Evolutionary conservation across 2,888 invertebrate genomes (phyloP), one percentile per base, ranked within the genome.

Genomic region (Hemithea aestivaria): DNA sequence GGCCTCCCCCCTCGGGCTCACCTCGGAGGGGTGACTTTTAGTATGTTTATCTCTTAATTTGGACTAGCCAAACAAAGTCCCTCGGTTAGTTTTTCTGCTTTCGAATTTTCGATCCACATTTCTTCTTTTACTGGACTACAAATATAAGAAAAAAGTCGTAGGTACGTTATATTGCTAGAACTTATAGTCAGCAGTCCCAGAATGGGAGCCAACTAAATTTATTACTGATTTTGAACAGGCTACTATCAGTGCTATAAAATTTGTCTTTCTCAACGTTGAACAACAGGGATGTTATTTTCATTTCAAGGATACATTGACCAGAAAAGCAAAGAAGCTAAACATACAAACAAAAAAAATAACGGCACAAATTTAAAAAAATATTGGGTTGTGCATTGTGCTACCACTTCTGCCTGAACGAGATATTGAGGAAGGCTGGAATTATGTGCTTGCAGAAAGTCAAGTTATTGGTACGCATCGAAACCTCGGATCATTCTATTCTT

Each of bases 391-490:
- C n/a, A n/a, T n/a, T n/a, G n/a, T n/a, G n/a, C n/a, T n/a, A n/a
- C n/a, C n/a, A n/a, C n/a, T n/a, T n/a, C n/a, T n/a, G n/a, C n/a
- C n/a, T n/a, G n/a, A n/a, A 31, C 21, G 10, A 35, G 28, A 35
- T 35, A 35, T 40, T 40, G 40, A 40, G 27, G 38, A 39, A 35
- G 35, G 35, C 35, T 35, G 35, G 28, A 35, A 35, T 35, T 28
- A 35, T 24, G 27, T n/a, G n/a, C n/a, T n/a, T 32, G 31, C 26
- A 38, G 41, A 40, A 34, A 40, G 34, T 39, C 39, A 39, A 33
- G 22, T 39, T 33, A 24, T 39, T 33, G 32, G 39, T 32, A 28
- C 39, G 28, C 32, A 38, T 38, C 27, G 26, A 27, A 38, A 32
- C 23, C 38, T 38, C 27, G 31, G 27, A 31, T 16, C 25, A 32